These are phyloP conservation scores for Corythoichthys haematopterus DNA, from an alignment of 2,113 vertebrate species.

Conservation along the genomic window DNA sequence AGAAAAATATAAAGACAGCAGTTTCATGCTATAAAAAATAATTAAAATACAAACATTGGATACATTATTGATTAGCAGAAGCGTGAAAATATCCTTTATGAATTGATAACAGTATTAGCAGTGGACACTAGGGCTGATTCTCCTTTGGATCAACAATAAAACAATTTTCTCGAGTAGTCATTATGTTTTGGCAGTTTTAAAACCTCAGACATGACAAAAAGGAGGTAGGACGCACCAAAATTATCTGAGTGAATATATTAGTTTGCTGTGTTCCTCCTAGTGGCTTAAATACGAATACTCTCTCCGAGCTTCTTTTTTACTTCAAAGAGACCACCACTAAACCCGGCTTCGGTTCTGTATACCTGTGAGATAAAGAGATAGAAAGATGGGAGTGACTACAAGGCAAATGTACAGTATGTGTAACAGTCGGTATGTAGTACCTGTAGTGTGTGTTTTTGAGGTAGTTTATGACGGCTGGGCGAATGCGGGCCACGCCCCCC, in stretches of 20 bases:
- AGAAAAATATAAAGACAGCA: constrained; percentile 16
- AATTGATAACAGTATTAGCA: too few species aligned
- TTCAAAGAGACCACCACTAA: constrained; percentile 83
- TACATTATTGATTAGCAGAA: constrained; percentile 8
- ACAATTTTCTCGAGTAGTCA: neutral
- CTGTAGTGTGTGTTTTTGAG: constrained; percentile 87
- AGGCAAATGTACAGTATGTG: constrained; percentile 12
- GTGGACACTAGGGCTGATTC: neutral
- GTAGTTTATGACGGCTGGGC: constrained; percentile 91
- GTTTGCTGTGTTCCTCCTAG: constrained; percentile 16
- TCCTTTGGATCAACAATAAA: neutral
- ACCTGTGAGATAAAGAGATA: constrained; percentile 72
- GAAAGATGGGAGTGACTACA: constrained; percentile 23
- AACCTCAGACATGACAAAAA: neutral
- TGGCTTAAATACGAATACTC: constrained; percentile 22
- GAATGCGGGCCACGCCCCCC: constrained; percentile 93
- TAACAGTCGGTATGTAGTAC: constrained; percentile 55
- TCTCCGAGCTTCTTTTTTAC: constrained; percentile 49
- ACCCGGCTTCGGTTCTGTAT: constrained; percentile 84
- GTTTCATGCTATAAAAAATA: constrained; percentile 19
- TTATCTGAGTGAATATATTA: constrained; percentile 1
- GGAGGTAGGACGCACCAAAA: neutral
- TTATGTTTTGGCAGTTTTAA: neutral
- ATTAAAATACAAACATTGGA: constrained; percentile 36
- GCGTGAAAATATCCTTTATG: constrained; percentile 3